Evolutionary conservation across 2,113 vertebrate species (phyloP).

Genomic region (Strix aluco): DNA sequence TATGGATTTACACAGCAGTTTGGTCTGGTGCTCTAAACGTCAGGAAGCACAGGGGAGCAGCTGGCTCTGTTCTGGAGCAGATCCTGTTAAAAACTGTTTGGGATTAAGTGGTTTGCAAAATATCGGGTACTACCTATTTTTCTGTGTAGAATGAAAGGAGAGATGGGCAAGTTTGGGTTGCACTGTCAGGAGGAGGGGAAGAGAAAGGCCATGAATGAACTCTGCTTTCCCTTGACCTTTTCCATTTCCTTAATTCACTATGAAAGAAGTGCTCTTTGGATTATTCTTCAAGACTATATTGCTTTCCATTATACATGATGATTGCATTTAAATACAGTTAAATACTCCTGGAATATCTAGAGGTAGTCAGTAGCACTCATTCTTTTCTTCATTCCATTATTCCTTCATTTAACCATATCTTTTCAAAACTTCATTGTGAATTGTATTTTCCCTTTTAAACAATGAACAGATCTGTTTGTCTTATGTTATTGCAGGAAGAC

Average conservation of each 20-base stretch:
- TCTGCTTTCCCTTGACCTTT: neutral
- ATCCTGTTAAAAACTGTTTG: neutral
- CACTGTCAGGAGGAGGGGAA: neutral
- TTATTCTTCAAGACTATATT: neutral
- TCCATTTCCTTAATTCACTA: neutral
- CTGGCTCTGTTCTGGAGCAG: neutral
- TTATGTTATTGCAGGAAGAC: neutral
- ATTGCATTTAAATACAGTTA: neutral
- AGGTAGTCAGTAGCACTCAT: neutral
- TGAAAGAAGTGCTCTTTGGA: neutral
- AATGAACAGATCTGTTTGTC: neutral
- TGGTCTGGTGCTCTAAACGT: neutral
- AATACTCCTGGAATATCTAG: neutral
- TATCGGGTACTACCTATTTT: neutral
- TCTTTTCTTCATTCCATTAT: neutral
- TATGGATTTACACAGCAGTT: neutral
- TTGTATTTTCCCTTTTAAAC: neutral
- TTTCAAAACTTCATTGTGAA: neutral
- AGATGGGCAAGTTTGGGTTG: neutral
- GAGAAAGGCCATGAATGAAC: fast-evolving
- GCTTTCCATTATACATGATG: neutral
- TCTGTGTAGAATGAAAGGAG: neutral
- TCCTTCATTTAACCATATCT: neutral
- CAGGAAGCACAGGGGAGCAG: neutral
- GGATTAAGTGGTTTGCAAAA: neutral